Base-by-base conservation (phyloP, 2,888 invertebrate genomes). In the Empis stercorea region DNA sequence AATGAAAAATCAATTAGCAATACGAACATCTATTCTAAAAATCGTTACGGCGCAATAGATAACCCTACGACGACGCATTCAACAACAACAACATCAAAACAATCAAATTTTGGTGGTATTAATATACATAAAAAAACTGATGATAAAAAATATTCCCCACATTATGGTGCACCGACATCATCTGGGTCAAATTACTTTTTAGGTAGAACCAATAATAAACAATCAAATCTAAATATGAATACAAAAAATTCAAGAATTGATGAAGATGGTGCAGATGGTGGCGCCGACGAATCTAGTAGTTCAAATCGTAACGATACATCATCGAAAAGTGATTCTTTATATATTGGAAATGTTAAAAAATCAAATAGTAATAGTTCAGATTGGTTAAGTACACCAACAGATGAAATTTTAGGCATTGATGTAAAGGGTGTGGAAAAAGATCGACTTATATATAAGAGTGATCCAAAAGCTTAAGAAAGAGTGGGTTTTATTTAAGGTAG, bases 41-140 rank as follows among this genome's bases (percentile, higher is more conserved):
- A 60, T 56, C 59, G 59, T 56, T 63, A 62, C 56, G 62, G 62
- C 55, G 60, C 61, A 53, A 61, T 60, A 54, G 61, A 62, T 59
- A 60, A 58, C 23, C 41, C 44, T 23, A 44, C 54, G 51, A 45
- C 40, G 36, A 27, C 15, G 13, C 7, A 11, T 17, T 59, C 38
- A 38, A 17, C 43, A 43, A 45, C 45, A 50, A 45, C 43, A 45
- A 51, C 40, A 51, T 43, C 37, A 49, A 50, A 30, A 50, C 50
- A 41, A 57, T 54, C 51, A 45, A 53, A 56, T 51, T 52, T 51
- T 54, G 52, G 51, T 40, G 56, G 52, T 7, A 58, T 56, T 45
- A 57, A 52, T 52, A 57, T 58, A 37, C 52, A 51, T 53, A 54
- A 55, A 51, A 55, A 51, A 44, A 48, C 49, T 43, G 53, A 52